Evolutionary conservation across 2,113 vertebrate genomes (phyloP).

Genomic region (Menidia beryllina): DNA sequence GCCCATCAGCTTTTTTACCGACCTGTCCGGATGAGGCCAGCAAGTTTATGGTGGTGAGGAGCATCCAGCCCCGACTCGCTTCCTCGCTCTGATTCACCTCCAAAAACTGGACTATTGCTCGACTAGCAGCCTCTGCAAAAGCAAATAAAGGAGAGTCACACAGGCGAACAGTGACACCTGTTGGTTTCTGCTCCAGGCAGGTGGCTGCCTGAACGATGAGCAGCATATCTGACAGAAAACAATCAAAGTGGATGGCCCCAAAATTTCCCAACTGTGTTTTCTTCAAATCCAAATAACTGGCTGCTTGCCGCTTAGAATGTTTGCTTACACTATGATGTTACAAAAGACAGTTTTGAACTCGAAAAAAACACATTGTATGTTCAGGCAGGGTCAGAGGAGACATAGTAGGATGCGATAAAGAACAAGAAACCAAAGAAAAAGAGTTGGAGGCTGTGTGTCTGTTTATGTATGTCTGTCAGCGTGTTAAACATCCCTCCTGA

Average conservation of each 20-base stretch:
- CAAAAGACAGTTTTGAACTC: conserved; percentile 9
- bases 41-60: conserved; percentile 98
- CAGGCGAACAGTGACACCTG: conserved; percentile 27
- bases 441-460: conserved; percentile 10
- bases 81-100: conserved; percentile 99
- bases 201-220: background rate
- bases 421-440: background rate
- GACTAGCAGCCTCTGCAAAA: conserved; percentile 92
- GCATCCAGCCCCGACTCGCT: conserved; percentile 98
- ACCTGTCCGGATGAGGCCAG: conserved; percentile 98
- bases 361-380: conserved; percentile 12
- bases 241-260: too few relatives aligned
- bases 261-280: too few relatives aligned
- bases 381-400: background rate
- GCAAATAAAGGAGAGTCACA: conserved; percentile 20
- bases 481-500: too few relatives aligned
- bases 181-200: conserved; percentile 17
- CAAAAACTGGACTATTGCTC: conserved; percentile 98
- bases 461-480: background rate
- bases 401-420: background rate
- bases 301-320: background rate
- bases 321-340: background rate
- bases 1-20: conserved; percentile 40
- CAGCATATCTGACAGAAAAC: too few relatives aligned
- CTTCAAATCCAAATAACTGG: background rate